Percentiles rank a stretch among this genome's conserved stretches.
These are phyloP conservation scores for Chorisops tibialis DNA, from an alignment of 2,888 invertebrate species.

Conservation along the genomic window DNA sequence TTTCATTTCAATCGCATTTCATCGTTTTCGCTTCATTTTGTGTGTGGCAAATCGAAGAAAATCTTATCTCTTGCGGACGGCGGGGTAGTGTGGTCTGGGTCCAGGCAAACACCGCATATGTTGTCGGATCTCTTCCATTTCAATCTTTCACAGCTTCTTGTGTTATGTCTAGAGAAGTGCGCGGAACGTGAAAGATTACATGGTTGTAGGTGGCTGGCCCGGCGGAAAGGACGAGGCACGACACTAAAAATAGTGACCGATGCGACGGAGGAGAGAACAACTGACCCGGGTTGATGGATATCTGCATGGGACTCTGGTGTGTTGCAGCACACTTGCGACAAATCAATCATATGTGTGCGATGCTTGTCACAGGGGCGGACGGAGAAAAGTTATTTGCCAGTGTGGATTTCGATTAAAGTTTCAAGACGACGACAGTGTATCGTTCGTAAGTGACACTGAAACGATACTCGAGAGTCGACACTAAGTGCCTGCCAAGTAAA, in stretches of 20 bases:
- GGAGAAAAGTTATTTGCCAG: no score
- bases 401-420: no score
- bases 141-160: no score
- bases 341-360: constrained; percentile 19
- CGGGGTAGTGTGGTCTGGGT: background rate
- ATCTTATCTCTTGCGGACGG: background rate
- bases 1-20: background rate
- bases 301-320: constrained; percentile 20
- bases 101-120: no score
- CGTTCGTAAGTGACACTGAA: no score
- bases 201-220: background rate
- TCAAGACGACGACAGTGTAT: no score
- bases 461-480: no score
- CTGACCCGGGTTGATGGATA: constrained; percentile 12
- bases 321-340: constrained; percentile 23
- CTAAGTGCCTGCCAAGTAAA: no score
- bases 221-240: background rate
- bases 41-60: background rate
- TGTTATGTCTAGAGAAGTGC: no score
- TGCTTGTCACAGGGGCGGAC: no score
- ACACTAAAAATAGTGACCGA: constrained; percentile 6
- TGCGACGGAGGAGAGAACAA: background rate
- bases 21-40: background rate
- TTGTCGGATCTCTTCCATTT: no score
- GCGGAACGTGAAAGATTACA: no score